A percentile compares a stretch with the other conserved stretches of the same genome.
Conservation (phyloP, 2,888 invertebrate genomes). For the Agrochola litura region DNA sequence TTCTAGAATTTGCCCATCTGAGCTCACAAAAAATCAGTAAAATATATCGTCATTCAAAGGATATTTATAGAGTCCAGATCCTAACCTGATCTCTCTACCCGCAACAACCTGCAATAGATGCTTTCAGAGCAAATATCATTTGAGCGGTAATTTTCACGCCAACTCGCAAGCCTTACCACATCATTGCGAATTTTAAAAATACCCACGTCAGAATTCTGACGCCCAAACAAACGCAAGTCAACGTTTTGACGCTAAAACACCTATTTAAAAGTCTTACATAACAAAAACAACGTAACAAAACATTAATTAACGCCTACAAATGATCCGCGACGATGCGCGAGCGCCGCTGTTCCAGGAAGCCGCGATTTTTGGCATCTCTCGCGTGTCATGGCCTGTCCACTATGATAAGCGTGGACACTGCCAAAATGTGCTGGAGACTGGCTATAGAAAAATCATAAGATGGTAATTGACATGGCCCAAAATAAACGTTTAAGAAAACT, state of each 20-base stretch:
- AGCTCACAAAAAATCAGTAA: background rate
- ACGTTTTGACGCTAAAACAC: constrained; percentile 38
- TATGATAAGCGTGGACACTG: constrained; percentile 52
- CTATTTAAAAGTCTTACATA: constrained; percentile 60
- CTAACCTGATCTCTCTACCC: background rate
- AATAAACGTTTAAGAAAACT: constrained; percentile 50
- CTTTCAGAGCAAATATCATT: constrained; percentile 2
- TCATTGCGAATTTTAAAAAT: constrained; percentile 39
- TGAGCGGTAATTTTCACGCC: background rate
- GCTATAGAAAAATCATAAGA: constrained; percentile 54
- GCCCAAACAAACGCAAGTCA: constrained; percentile 45
- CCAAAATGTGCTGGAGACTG: constrained; percentile 61
- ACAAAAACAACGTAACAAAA: constrained; percentile 59
- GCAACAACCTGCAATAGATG: background rate
- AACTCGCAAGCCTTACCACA: background rate
- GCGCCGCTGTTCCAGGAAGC: constrained; percentile 58
- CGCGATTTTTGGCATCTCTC: constrained; percentile 53
- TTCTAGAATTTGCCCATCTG: background rate
- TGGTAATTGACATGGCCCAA: constrained; percentile 58
- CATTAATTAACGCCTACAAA: constrained; percentile 64
- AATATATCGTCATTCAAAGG: background rate
- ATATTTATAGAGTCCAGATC: background rate
- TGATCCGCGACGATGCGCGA: constrained; percentile 43
- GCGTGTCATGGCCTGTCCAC: constrained; percentile 46
- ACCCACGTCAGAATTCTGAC: constrained; percentile 34